A percentile compares a stretch with the other conserved stretches of the same genome.
Evolutionary conservation across 2,888 invertebrate genomes (phyloP).

Genomic region (Cheilosia scutellata): DNA sequence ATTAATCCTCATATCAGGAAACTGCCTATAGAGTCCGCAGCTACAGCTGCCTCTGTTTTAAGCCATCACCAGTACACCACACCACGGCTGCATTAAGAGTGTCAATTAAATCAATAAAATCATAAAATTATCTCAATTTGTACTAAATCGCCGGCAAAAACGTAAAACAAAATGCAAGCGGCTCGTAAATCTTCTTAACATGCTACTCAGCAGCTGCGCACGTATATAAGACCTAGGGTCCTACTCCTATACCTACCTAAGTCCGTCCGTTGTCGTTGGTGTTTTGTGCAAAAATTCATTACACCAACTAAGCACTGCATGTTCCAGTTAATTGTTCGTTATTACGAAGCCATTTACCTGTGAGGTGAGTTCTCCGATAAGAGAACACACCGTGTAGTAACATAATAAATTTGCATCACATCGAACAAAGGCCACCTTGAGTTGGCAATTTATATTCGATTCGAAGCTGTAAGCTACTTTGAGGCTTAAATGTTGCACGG

Average conservation of each 20-base stretch:
- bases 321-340: slow-evolving; percentile 72
- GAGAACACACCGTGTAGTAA: slow-evolving; percentile 27
- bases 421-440: slow-evolving; percentile 71
- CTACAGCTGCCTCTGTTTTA: background rate
- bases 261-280: background rate
- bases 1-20: slow-evolving; percentile 74
- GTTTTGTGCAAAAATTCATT: background rate
- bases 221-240: too few species aligned
- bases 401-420: slow-evolving; percentile 71
- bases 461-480: slow-evolving; percentile 43
- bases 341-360: slow-evolving; percentile 59
- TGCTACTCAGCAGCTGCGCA: slow-evolving; percentile 41
- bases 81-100: slow-evolving; percentile 47
- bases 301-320: slow-evolving; percentile 61
- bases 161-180: slow-evolving; percentile 29
- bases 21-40: slow-evolving; percentile 21
- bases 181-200: slow-evolving; percentile 64
- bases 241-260: background rate
- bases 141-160: slow-evolving; percentile 23
- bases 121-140: slow-evolving; percentile 75
- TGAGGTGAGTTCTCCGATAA: slow-evolving; percentile 46
- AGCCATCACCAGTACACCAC: slow-evolving; percentile 34
- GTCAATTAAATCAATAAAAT: slow-evolving; percentile 74
- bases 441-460: slow-evolving; percentile 53
- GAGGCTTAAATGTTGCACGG: slow-evolving; percentile 39